Evolutionary conservation across 2,113 vertebrate species (phyloP).

Genomic region (Crotalus viridis): DNA sequence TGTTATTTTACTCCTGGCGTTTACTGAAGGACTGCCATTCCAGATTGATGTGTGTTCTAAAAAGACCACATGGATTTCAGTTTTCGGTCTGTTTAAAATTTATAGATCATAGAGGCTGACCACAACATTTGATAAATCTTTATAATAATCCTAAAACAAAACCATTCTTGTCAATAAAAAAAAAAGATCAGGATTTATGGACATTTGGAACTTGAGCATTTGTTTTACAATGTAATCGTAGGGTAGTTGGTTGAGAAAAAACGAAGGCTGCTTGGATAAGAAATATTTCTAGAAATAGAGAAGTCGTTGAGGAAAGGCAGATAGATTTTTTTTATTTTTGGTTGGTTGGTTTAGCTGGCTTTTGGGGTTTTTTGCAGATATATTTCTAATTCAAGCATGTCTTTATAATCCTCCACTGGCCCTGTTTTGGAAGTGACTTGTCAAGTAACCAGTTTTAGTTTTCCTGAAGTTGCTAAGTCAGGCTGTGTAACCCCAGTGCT

Average conservation of each 20-base stretch:
- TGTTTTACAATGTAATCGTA: not conserved
- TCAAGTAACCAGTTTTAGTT: not conserved
- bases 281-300: not conserved
- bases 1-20: conserved; percentile 29
- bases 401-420: not conserved
- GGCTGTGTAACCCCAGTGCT: not conserved
- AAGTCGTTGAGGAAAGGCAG: not conserved
- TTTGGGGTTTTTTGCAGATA: too few relatives aligned
- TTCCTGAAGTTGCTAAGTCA: not conserved
- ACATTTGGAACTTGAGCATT: conserved; percentile 24
- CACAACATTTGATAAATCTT: conserved; percentile 45
- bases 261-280: not conserved
- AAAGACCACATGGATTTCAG: conserved; percentile 45
- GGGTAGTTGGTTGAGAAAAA: not conserved
- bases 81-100: conserved; percentile 38
- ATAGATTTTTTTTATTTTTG: too few relatives aligned
- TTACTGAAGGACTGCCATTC: conserved; percentile 29
- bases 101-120: conserved; percentile 41
- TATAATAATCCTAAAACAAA: conserved; percentile 45
- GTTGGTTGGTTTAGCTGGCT: too few relatives aligned
- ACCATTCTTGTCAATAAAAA: conserved; percentile 22
- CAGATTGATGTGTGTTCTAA: conserved; percentile 51
- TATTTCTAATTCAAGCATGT: not conserved
- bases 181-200: conserved; percentile 31
- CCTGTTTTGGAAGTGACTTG: not conserved